These are phyloP conservation scores for Nemotelus pantherinus DNA, from an alignment of 2,888 invertebrate genomes.

Conservation along the genomic window DNA sequence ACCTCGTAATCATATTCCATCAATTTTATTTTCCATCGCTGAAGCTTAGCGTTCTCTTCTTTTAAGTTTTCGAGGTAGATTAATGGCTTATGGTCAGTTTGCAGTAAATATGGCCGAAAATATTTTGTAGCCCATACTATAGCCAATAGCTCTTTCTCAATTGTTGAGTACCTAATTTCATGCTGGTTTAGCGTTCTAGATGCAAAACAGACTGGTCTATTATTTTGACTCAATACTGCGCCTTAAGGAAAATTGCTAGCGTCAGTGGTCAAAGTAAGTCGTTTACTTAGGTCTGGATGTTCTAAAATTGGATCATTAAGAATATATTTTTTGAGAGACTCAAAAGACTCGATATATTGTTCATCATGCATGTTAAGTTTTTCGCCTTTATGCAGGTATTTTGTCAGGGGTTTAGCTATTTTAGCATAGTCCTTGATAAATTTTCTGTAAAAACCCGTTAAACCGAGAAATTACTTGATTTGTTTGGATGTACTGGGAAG, in stretches of 20 bases:
- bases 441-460: constrained; percentile 23
- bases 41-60: constrained; percentile 40
- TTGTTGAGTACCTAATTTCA: constrained; percentile 53
- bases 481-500: constrained; percentile 53
- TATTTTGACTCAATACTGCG: constrained; percentile 54
- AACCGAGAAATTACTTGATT: constrained; percentile 54
- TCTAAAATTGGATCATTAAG: constrained; percentile 25
- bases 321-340: constrained; percentile 25
- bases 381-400: constrained; percentile 46
- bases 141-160: constrained; percentile 58
- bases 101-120: constrained; percentile 58
- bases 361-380: background rate
- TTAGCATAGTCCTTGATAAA: constrained; percentile 33
- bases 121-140: constrained; percentile 57
- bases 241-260: constrained; percentile 54
- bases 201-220: constrained; percentile 43
- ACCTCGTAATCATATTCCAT: constrained; percentile 29
- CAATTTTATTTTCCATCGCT: constrained; percentile 39
- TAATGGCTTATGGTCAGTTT: constrained; percentile 61
- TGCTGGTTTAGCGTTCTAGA: constrained; percentile 52
- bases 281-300: constrained; percentile 56
- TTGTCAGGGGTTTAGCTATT: constrained; percentile 43
- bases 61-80: constrained; percentile 54
- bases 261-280: constrained; percentile 56
- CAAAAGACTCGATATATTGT: constrained; percentile 13